Evolutionary conservation across 2,113 vertebrate genomes (phyloP).

Genomic region (Antennarius striatus): DNA sequence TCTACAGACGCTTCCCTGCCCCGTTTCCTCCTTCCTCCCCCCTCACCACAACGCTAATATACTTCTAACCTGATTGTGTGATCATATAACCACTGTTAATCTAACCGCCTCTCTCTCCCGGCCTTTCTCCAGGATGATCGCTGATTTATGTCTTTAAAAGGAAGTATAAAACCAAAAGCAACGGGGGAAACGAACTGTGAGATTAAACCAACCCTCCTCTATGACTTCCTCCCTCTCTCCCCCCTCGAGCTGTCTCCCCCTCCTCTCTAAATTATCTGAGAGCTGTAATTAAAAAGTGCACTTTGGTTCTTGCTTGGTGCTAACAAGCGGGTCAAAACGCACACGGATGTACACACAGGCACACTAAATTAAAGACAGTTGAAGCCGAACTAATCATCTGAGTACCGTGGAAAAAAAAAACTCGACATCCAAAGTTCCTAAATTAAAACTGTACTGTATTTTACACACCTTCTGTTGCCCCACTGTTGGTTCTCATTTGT

Average conservation of each 20-base stretch:
- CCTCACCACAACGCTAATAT: constrained; percentile 57
- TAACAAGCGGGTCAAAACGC: constrained; percentile 62
- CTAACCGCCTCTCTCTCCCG: constrained; percentile 31
- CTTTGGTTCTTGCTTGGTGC: constrained; percentile 58
- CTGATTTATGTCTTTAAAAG: constrained; percentile 76
- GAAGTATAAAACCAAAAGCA: constrained; percentile 72
- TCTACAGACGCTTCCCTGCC: constrained; percentile 10
- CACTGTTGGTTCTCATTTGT: too few species aligned
- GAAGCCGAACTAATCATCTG: not conserved
- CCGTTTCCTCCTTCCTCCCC: constrained; percentile 36
- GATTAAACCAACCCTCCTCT: constrained; percentile 75
- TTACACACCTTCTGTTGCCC: not conserved
- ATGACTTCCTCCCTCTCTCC: constrained; percentile 34
- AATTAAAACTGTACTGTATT: constrained; percentile 8
- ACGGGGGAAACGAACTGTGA: constrained; percentile 75
- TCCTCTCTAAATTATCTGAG: constrained; percentile 71
- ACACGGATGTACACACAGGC: constrained; percentile 39
- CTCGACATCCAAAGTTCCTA: constrained; percentile 19
- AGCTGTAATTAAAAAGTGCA: constrained; percentile 76
- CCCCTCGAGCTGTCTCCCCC: constrained; percentile 22
- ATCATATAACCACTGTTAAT: constrained; percentile 58
- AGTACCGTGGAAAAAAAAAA: constrained; percentile 17
- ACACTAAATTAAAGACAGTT: constrained; percentile 46
- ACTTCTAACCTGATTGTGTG: constrained; percentile 59
- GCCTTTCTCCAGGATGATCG: constrained; percentile 54